Evolutionary conservation across 37 sponge, comb jelly and placozoan species (phyloP).

Genomic region (Chondrilla cf. caribensis): DNA sequence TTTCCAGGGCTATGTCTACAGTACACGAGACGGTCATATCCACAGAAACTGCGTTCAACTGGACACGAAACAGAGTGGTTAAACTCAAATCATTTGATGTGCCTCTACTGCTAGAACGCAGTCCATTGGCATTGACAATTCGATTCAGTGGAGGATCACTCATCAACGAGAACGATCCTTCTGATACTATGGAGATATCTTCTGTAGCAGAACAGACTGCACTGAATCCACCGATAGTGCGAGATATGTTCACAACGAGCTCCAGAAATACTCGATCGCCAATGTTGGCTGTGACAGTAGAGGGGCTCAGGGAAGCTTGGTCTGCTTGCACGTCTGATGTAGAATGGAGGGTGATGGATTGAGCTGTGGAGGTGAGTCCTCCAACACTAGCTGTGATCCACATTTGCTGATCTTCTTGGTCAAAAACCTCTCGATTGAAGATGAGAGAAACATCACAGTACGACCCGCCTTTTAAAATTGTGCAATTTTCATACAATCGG

Average conservation of each 20-base stretch:
- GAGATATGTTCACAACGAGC: background rate
- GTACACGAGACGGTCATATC: background rate
- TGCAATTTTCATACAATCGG: background rate
- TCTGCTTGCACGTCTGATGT: background rate
- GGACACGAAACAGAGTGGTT: background rate
- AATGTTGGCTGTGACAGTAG: background rate
- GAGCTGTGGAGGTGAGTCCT: background rate
- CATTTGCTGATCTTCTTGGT: background rate
- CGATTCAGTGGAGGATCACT: background rate
- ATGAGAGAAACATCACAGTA: background rate
- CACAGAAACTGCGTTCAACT: background rate
- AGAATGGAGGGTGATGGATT: background rate
- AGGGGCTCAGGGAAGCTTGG: background rate
- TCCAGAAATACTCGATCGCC: background rate
- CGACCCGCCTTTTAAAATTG: background rate
- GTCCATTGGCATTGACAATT: background rate
- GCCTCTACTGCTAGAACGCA: background rate
- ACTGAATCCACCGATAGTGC: background rate
- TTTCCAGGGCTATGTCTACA: background rate
- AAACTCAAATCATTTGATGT: background rate
- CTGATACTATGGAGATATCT: background rate
- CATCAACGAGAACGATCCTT: conserved; percentile 5
- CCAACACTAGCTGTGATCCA: background rate
- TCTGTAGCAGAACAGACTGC: background rate
- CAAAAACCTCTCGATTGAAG: background rate